Evolutionary conservation across 2,888 invertebrate genomes (phyloP).

Genomic region (Dysmachus trigonus): DNA sequence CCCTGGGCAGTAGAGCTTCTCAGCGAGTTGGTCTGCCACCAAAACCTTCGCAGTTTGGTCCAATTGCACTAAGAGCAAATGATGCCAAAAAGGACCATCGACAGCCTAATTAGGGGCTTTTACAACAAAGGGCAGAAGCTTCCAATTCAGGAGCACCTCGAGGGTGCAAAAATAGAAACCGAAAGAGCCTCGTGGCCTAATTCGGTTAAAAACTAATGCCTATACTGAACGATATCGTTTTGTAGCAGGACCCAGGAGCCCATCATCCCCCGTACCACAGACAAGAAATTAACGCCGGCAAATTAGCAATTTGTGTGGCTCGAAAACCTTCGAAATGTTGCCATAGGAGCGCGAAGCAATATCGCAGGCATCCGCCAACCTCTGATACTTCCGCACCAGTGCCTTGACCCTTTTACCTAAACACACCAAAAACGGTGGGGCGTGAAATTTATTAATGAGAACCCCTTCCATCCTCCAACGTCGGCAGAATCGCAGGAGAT

Average conservation of each 20-base stretch:
- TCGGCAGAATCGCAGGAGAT: background rate
- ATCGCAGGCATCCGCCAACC: background rate
- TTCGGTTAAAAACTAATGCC: background rate
- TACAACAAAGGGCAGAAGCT: background rate
- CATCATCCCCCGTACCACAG: background rate
- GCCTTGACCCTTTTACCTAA: slow-evolving; percentile 2
- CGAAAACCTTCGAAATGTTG: background rate
- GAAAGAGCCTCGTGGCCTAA: background rate
- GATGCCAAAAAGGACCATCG: background rate
- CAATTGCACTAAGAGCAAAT: background rate
- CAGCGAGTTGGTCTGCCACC: background rate
- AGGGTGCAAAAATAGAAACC: background rate
- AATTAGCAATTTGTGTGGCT: background rate
- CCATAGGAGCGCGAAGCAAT: background rate
- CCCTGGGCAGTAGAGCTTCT: background rate
- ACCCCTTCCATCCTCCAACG: background rate
- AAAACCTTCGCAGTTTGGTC: background rate
- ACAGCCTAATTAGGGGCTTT: background rate
- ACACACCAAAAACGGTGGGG: background rate
- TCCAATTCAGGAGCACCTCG: background rate
- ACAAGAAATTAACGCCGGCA: background rate
- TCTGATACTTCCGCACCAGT: background rate
- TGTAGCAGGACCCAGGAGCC: background rate
- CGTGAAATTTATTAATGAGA: background rate
- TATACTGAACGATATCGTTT: background rate